Percentiles rank a stretch among this genome's conserved stretches.
Conservation (phyloP, 2,888 invertebrate genomes). For the Zygaena filipendulae region DNA sequence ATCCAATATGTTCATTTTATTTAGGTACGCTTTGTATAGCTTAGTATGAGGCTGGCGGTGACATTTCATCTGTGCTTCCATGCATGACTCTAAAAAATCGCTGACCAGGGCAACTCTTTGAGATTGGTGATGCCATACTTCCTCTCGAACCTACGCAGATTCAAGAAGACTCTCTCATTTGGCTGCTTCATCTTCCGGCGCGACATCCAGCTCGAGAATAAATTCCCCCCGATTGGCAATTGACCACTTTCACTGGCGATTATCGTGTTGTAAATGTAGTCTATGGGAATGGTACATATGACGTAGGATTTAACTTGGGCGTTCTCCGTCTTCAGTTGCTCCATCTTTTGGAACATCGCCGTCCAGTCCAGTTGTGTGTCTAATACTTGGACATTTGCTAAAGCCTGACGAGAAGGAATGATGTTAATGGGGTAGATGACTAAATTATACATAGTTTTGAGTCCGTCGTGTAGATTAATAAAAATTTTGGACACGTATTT, state of each 20-base stretch:
- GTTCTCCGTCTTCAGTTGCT: conserved; percentile 28
- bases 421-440: too few relatives aligned
- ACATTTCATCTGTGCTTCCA: too few relatives aligned
- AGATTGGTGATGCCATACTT: conserved; percentile 38
- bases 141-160: conserved; percentile 26
- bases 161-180: neutral
- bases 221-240: conserved; percentile 15
- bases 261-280: conserved; percentile 44
- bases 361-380: conserved; percentile 33
- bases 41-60: too few relatives aligned
- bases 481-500: too few relatives aligned
- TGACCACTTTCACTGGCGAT: conserved; percentile 24
- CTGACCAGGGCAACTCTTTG: conserved; percentile 49
- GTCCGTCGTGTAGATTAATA: too few relatives aligned
- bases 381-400: conserved; percentile 45
- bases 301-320: conserved; percentile 42
- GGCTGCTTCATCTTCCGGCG: neutral
- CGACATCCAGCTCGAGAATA: neutral
- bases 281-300: conserved; percentile 38
- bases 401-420: too few relatives aligned
- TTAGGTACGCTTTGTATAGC: too few relatives aligned
- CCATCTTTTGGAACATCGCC: conserved; percentile 39
- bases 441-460: neutral
- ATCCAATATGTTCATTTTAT: too few relatives aligned
- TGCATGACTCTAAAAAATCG: conserved; percentile 53